Base-by-base conservation (phyloP, 2,888 invertebrate genomes). In the Nysson spinosus region DNA sequence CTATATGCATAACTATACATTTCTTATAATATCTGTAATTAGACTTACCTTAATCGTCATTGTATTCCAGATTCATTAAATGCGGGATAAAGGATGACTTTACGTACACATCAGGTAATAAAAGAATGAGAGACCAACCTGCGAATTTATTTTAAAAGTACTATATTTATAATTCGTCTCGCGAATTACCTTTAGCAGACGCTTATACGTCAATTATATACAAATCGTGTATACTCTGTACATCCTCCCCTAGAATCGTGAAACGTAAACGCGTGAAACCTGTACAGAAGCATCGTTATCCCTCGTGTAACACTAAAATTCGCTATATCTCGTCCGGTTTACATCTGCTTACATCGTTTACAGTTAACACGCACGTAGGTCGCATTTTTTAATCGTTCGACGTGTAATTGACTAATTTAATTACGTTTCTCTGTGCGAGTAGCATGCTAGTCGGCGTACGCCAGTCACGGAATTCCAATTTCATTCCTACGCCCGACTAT, bases 191-290 rank as follows among this genome's bases (percentile, higher is more conserved):
- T 47, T 63, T 62, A 51, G 47, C 65, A 61, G 67, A 57, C 64
- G 42, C 64, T 52, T 52, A 55, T 66, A 63, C 64, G 62, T 71
- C 72, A 50, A 74, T 74, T 83, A 78, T 78, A 77, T 79, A 82
- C 78, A 81, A 81, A 81, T 77, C n/a, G 76, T 83, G 72, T 79
- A 82, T 77, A 80, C 72, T 75, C 82, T 80, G 77, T 82, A 79
- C 77, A 79, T 72, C 72, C 58, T 57, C 50, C 49, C 34, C 65
- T 62, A 64, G 47, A 57, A n/a, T n/a, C 49, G 60, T 60, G 68
- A 58, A 75, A 63, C 47, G 62, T 77, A 62, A 68, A 75, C 68
- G 68, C 51, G 55, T 67, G n/a, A n/a, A 50, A 71, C 47, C 72
- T 78, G 79, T 78, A 79, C 71, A 80, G 60, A 79, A 80, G 68